Base-by-base conservation (phyloP, 1,140 invertebrate species). In the Drosophila azteca region DNA sequence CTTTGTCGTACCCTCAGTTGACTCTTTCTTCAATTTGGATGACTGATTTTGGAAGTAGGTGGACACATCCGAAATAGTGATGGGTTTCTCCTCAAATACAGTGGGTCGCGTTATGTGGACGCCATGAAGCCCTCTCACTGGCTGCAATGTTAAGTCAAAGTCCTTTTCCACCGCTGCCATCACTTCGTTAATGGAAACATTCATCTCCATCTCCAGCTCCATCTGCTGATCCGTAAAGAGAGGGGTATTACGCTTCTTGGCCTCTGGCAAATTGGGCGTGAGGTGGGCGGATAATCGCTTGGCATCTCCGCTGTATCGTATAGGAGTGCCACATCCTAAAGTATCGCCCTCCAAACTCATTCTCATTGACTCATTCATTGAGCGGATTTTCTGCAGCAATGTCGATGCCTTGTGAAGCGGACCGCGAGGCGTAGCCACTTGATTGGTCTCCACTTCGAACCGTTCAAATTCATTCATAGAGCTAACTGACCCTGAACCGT, bases 11-110 rank as follows among this genome's bases (percentile, higher is more conserved):
- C 1, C 1, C 2, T 4, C 39, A 1, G 11, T 4, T 11, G 35
- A 11, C 0, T 31, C 11, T 0, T 26, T 22, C 22, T 55, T 48
- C 9, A 46, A 43, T 15, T 53, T 9, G 7, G 46, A n/a, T 2
- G 60, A 39, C n/a, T 70, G 75, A 1, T 46, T 48, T 7, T 52
- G 45, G 44, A 85, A 85, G 62, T 72, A 85, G 6, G 29, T 50
- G 0, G 57, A 76, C 6, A 87, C 82, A 69, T 85, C 82, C 0
- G 82, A 87, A 17, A 85, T 79, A 11, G 74, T 82, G 6, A 87
- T 82, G 1, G 69, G 57, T 8, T 76, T 82, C 6, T 79, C 78
- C 8, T 78, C 77, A n/a, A 51, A 68, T 3, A 45, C 15, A 35
- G 13, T 22, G 31, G 7, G 8, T 8, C 7, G 51, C 2, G n/a